Evolutionary conservation across 1,140 invertebrate species (phyloP).

Genomic region (Cyphomyrmex costatus): DNA sequence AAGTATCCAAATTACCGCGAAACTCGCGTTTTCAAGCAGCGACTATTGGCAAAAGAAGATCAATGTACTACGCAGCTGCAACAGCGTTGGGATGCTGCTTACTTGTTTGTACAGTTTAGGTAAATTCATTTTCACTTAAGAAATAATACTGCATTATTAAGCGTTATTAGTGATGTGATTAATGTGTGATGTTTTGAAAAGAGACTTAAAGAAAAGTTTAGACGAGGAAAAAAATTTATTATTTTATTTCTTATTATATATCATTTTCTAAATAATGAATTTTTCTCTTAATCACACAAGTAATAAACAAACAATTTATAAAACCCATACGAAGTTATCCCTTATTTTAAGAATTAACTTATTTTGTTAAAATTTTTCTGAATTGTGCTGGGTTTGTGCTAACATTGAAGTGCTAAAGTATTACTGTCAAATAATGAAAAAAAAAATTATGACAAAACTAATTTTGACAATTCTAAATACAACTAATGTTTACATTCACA

Average conservation of each 20-base stretch:
- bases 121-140: not conserved
- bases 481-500: no score
- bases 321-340: no score
- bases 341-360: no score
- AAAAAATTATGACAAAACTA: no score
- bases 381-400: no score
- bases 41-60: conserved; percentile 33
- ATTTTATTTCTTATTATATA: not conserved
- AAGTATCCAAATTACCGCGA: conserved; percentile 15
- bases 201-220: not conserved
- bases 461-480: no score
- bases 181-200: not conserved
- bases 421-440: no score
- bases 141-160: conserved; percentile 1
- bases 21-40: not conserved
- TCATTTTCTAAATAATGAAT: not conserved
- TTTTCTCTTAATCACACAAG: not conserved
- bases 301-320: conserved; percentile 34
- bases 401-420: no score
- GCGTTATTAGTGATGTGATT: no score
- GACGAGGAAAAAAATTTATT: not conserved
- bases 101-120: conserved; percentile 23
- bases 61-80: not conserved
- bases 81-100: not conserved
- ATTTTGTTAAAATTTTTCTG: no score